Base-by-base conservation (phyloP, 1,140 invertebrate species). In the Drosophila tsacasi region DNA sequence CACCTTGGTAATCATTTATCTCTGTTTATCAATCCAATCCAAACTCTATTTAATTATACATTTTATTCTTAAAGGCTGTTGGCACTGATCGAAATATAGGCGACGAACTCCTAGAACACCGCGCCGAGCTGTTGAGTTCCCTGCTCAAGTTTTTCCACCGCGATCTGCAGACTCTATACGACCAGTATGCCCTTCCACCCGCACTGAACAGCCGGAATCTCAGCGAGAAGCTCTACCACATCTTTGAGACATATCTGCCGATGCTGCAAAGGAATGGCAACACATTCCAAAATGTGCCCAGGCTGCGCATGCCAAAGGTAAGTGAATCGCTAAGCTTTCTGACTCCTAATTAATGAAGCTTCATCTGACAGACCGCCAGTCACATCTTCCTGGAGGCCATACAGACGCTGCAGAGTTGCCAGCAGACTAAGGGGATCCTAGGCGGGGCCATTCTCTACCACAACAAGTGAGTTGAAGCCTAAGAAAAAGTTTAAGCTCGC, bases 51-150 rank as follows among this genome's bases (percentile, higher is more conserved):
- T 25, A 66, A 66, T 3, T 25, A 0, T 9, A 54, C 7, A 9
- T 37, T 6, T 10, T 1, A 40, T 35, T 10, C 84, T 81, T 84
- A 3, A 4, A 97, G 96, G 96, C 96, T 50, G 95, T 97, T 65
- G 97, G 97, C 19, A 97, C 96, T n/a, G 97, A 97, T 93, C 94
- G 96, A 47, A 97, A 97, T 91, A 96, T 97, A 69, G 95, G 96
- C 12, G 96, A 97, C 85, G 96, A 96, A 95, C 94, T 97, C 63
- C 83, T 98, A 10, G 94, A 97, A 82, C 95, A 96, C 91, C 94
- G 97, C 49, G 96, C 96, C 1, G 94, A 95, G 54, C 95, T 95
- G 21, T 93, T 98, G 17, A 95, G 95, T 52, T 95, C 96, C 10
- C 94, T 97, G 63, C 93, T 97, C 17, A 95, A 94, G 67, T 96